These are phyloP conservation scores for Drosophila sturtevanti DNA, from an alignment of 1,140 invertebrate species.

Conservation along the genomic window DNA sequence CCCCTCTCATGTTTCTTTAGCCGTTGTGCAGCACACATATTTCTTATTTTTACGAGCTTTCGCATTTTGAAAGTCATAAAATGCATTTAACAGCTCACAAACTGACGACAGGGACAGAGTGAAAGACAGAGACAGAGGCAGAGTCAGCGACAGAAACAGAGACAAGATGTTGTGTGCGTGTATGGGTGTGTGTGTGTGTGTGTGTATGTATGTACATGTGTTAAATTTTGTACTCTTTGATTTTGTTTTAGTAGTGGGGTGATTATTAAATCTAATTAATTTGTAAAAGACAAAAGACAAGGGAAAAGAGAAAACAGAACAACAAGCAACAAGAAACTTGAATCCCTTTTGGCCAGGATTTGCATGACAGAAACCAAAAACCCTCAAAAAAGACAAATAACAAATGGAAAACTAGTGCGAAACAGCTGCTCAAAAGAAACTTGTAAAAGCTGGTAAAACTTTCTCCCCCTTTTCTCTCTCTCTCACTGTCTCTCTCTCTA, in stretches of 20 bases:
- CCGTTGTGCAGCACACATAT: constrained; percentile 21
- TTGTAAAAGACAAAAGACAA: constrained; percentile 47
- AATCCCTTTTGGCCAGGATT: constrained; percentile 35
- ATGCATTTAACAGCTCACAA: constrained; percentile 55
- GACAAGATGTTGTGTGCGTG: not conserved
- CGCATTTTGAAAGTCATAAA: constrained; percentile 72
- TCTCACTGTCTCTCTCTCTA: not conserved
- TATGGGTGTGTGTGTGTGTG: not conserved
- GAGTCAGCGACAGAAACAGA: not conserved
- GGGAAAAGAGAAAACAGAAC: not conserved
- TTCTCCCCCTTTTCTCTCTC: not conserved
- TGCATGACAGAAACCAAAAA: constrained; percentile 30
- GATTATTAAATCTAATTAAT: constrained; percentile 75
- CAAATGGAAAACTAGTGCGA: constrained; percentile 1
- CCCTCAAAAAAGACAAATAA: constrained; percentile 26
- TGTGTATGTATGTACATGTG: not conserved
- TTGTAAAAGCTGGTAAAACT: constrained; percentile 48
- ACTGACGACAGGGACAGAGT: not conserved
- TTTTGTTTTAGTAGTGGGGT: not conserved
- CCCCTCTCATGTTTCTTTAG: constrained; percentile 7
- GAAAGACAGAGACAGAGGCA: not conserved
- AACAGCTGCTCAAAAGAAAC: constrained; percentile 56
- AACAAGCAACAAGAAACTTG: not conserved
- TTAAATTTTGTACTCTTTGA: not conserved
- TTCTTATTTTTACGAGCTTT: constrained; percentile 62